Base-by-base conservation (phyloP, 2,113 vertebrate species). In the Trinectes maculatus region DNA sequence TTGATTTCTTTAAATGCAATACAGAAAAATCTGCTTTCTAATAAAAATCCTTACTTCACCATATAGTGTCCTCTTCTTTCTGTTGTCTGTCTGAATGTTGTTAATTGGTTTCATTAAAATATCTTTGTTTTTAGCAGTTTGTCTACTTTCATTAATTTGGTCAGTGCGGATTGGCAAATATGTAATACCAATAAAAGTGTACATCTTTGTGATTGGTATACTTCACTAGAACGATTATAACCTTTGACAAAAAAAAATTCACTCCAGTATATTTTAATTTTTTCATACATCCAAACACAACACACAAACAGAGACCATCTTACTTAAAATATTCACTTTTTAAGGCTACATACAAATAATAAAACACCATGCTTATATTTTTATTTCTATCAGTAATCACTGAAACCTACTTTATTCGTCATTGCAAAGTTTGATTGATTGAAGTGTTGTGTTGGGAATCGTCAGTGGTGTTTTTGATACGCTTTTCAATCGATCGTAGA, bases 11-110 rank as follows among this genome's bases (percentile, higher is more conserved):
- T 89, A 83, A 89, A 91, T 91, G 91, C 90, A 92, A 91, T 91
- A 91, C 87, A 86, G 83, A 91, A 89, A 87, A 89, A 80, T 86
- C 75, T 90, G 91, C 91, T 93, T 91, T 92, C 82, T 92, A 93
- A 93, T 92, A 92, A 93, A 93, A 90, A 61, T 89, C 83, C 70
- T 90, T 84, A 90, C 89, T 91, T 91, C 91, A 93, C 82, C 84
- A 85, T 69, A 66, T 12, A 31, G 24, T 42, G 44, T 21, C 42
- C 11, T 46, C 3, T 5, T 71, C 11, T 8, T 54, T 71, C 5
- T 57, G 82, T 12, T 34, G 40, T 66, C 18, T 42, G 13, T 46
- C 18, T 36, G 13, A 46, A 25, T 44, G 12, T 33, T 6, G 4
- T 40, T 8, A 11, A 15, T 6, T 39, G 22, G 8, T 71, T 26